Base-by-base conservation (phyloP, 2,797 vertebrate genomes). In the Chelonia mydas region DNA sequence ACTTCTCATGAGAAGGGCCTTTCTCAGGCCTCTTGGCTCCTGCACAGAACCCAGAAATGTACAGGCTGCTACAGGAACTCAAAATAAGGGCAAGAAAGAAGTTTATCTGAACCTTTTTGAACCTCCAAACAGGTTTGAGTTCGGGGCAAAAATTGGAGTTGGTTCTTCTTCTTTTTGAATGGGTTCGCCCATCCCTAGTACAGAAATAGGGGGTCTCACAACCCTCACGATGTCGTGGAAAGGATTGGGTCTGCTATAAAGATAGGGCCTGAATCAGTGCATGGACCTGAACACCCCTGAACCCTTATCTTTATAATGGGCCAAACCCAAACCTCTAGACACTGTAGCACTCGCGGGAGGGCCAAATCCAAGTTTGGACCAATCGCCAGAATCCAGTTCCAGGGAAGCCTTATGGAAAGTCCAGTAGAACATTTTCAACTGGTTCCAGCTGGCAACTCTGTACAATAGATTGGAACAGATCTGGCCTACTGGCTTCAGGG, bases 161-260 rank as follows among this genome's bases (percentile, higher is more conserved):
- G 84, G 79, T 85, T 88, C 53, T 59, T 88, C 53, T 59, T 76
- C 77, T 85, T 80, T 78, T 82, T 55, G 81, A 94, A 91, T 81
- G 5, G 27, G 96, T 97, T 97, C 96, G 95, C 92, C 86, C 92
- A 97, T 92, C 94, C 94, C 96, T 97, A 94, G 0, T 82, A 94
- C 93, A 1, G 96, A 85, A 84, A 0, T 2, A 86, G 85, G 92
- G 84, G 85, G 80, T 81, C 86, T 90, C 45, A 68, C 8, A 37
- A 37, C n/a, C 91, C 89, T 82, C 61, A 80, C 4, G 19, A 77
- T 5, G 1, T 95, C 88, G 83, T 51, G 55, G 57, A 89, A 12
- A 47, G 4, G 41, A 86, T 88, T 86, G 37, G 37, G 57, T 23
- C 6, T 68, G 33, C 49, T 8, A 41, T 41, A 79, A 11, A 50